Evolutionary conservation across 2,113 vertebrate species (phyloP), one percentile per base, ranked within the genome.

Genomic region (Amphiprion ocellaris): DNA sequence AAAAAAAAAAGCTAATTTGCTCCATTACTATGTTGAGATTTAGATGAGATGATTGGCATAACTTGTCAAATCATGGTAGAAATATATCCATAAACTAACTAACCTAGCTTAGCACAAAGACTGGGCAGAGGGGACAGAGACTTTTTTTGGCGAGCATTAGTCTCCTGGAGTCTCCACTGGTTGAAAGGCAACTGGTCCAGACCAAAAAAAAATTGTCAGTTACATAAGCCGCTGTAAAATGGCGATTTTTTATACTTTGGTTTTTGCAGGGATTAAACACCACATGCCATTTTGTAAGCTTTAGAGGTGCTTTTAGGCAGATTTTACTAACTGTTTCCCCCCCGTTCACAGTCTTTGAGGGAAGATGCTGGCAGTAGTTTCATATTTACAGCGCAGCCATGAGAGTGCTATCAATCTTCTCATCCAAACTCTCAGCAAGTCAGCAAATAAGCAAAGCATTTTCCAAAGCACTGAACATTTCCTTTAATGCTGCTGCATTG

Each of bases 291-390:
- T 75, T 60, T 39, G 37, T 11, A 10, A 28, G 55, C 17, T 50
- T 74, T 30, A 46, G n/a, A 74, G 52, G 5, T 30, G 44, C 19
- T 53, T 14, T 23, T 30, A 39, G 30, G 58, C 23, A 58, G 10
- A 69, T 74, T 69, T 54, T 28, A 21, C 59, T 47, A 65, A 44
- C n/a, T 28, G 15, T 74, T 33, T 67, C 41, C 41, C 52, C 62
- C 1, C 9, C 10, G 28, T 69, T 79, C 64, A 30, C 23, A 4
- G 46, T 24, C 59, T 73, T 39, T 65, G 54, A 24, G 72, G n/a
- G 52, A 53, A 67, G 83, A 73, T 76, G 30, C 66, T 63, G 67
- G 61, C 41, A 39, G 44, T 62, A 14, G 69, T 60, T 60, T 73
- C 58, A 58, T 69, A 49, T 81, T 79, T 47, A 58, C 50, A 50